Base-by-base conservation (phyloP, 2,888 invertebrate genomes). In the Leptopilina drosophilae region DNA sequence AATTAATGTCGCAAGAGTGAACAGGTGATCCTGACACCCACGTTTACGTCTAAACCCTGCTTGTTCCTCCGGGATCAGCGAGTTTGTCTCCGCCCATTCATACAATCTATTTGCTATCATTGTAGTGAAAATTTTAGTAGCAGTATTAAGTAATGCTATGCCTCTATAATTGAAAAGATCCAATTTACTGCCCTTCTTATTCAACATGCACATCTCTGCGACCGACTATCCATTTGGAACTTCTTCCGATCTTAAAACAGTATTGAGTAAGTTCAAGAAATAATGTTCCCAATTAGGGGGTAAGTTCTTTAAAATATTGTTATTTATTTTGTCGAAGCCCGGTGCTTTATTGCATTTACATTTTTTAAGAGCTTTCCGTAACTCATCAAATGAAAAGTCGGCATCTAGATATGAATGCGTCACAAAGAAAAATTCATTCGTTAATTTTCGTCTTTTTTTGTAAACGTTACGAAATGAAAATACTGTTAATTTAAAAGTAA, bases 311-410 rank as follows among this genome's bases (percentile, higher is more conserved):
- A 78, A 49, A 62, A 80, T 69, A 11, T 77, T 75, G 15, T 76
- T 80, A 12, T 62, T 64, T 8, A 78, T 73, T 49, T 76, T 76
- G 64, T 80, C 77, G 20, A 42, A 7, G 6, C 78, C 80, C 5
- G 78, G 80, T 9, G 76, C 67, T 69, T 80, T 80, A 69, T 78
- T 69, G 12, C 12, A 26, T 76, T 80, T 80, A 12, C 46, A 64
- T 40, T 62, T 67, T 26, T 12, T 76, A n/a, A 80, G 40, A 20
- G 77, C 77, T 46, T 12, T 33, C 0, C n/a, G 49, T 12, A 77
- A 26, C 42, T 77, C 53, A 14, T 12, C 42, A 46, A 7, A 65
- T 8, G 64, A 40, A 14, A 59, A 59, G 3, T 59, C 59, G 59
- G 59, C 59, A 14, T 59, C 59, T 1, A 59, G 59, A n/a, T 59